Evolutionary conservation across 1,140 invertebrate genomes (phyloP).

Genomic region (Magallana ariakensis): DNA sequence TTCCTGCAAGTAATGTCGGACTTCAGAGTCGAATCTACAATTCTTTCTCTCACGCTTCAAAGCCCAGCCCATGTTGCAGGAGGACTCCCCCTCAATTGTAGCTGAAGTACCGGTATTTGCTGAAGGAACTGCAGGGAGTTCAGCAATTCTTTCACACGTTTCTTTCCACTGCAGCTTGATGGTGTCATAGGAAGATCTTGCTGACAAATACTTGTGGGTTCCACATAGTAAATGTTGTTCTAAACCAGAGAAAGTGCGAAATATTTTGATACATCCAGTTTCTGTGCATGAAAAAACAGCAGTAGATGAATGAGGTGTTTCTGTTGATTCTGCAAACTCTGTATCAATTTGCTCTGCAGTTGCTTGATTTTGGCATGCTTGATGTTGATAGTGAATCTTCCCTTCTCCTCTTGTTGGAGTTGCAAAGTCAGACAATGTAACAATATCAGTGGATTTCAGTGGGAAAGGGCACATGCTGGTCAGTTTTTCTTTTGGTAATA

Average conservation of each 20-base stretch:
- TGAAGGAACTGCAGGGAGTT: background rate
- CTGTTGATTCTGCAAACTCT: no score
- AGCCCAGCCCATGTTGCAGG: slow-evolving; percentile 38
- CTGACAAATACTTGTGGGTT: background rate
- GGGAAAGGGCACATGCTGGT: slow-evolving; percentile 36
- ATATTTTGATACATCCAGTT: slow-evolving; percentile 32
- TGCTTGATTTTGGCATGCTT: background rate
- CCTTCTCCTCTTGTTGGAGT: slow-evolving; percentile 27
- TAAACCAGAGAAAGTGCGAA: background rate
- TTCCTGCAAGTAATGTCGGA: slow-evolving; percentile 22
- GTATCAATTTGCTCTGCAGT: background rate
- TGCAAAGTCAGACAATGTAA: background rate
- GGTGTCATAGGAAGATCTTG: background rate
- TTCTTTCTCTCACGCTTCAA: slow-evolving; percentile 23
- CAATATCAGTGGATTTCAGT: background rate
- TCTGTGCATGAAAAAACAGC: slow-evolving; percentile 26
- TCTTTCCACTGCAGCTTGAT: slow-evolving; percentile 16
- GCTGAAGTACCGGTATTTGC: background rate
- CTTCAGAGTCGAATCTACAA: slow-evolving; percentile 5
- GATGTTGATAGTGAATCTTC: slow-evolving; percentile 1
- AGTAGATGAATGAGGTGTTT: no score
- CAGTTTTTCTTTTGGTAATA: background rate
- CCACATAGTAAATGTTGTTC: slow-evolving; percentile 26
- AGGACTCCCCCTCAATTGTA: no score
- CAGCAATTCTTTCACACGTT: background rate